These are phyloP conservation scores for Drosophila infuscata DNA, from an alignment of 2,888 invertebrate species.

Conservation along the genomic window DNA sequence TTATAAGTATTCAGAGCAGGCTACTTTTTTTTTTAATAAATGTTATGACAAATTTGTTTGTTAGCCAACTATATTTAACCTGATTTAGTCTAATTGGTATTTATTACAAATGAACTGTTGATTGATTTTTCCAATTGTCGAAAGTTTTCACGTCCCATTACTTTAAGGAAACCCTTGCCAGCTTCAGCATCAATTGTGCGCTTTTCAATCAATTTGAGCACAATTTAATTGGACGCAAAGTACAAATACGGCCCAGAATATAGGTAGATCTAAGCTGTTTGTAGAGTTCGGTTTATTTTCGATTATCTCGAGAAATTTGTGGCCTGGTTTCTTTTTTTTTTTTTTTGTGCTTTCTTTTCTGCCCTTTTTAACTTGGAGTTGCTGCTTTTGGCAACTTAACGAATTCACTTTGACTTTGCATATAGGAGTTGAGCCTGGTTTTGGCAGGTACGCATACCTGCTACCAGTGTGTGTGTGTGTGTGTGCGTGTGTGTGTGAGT, in stretches of 20 bases:
- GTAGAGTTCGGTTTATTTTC: constrained; percentile 16
- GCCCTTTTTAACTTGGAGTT: constrained; percentile 1
- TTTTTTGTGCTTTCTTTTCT: neutral
- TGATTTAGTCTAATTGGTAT: neutral
- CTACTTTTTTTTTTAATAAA: neutral
- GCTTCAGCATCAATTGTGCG: constrained; percentile 3
- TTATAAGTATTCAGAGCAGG: neutral
- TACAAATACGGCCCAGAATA: neutral
- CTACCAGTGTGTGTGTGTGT: constrained; percentile 4
- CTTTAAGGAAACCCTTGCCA: neutral
- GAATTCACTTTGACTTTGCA: constrained; percentile 62
- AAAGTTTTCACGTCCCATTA: neutral
- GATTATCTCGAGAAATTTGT: constrained; percentile 42
- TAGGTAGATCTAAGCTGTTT: constrained; percentile 7
- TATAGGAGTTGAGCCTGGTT: constrained; percentile 15
- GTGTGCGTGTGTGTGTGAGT: constrained; percentile 1
- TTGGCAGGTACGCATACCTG: constrained; percentile 29
- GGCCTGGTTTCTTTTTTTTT: constrained; percentile 24
- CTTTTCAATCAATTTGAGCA: constrained; percentile 42
- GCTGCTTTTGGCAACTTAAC: constrained; percentile 64
- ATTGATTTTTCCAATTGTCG: neutral
- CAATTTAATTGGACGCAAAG: constrained; percentile 42
- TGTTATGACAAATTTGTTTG: neutral
- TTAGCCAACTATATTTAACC: neutral
- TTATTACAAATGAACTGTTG: neutral